Conservation (phyloP, 2,888 invertebrate genomes). For the Anaspis maculata region DNA sequence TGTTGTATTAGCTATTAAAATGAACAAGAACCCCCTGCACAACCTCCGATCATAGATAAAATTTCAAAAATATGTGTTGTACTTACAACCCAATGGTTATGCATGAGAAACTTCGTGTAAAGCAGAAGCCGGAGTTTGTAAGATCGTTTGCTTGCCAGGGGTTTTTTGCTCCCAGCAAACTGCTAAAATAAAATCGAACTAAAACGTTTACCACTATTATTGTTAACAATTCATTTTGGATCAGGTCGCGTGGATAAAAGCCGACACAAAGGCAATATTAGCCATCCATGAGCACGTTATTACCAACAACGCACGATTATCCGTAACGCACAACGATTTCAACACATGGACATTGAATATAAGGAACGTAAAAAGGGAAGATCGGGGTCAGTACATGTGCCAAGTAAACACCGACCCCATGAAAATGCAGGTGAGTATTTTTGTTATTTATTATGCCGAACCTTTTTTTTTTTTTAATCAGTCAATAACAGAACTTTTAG, state of each 20-base stretch:
- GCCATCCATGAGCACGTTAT: constrained; percentile 92
- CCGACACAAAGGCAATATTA: constrained; percentile 86
- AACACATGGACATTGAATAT: constrained; percentile 91
- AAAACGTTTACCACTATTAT: constrained; percentile 19
- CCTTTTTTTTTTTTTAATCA: neutral
- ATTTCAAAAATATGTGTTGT: too few relatives aligned
- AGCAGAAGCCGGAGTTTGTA: too few relatives aligned
- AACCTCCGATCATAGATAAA: too few relatives aligned
- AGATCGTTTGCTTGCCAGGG: too few relatives aligned
- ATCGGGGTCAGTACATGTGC: constrained; percentile 88
- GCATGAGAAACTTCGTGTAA: too few relatives aligned
- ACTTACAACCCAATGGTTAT: too few relatives aligned
- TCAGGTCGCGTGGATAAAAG: constrained; percentile 93
- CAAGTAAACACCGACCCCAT: constrained; percentile 92
- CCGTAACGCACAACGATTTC: constrained; percentile 85
- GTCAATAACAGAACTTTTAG: neutral
- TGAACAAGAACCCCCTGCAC: too few relatives aligned
- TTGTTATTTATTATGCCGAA: constrained; percentile 8
- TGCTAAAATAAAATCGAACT: too few relatives aligned
- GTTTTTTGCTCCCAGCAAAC: too few relatives aligned
- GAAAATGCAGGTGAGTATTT: constrained; percentile 76
- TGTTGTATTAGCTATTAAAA: too few relatives aligned
- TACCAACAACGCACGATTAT: constrained; percentile 82
- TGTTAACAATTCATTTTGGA: constrained; percentile 29
- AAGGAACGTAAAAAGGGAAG: constrained; percentile 74